Percentiles rank a stretch among this genome's conserved stretches.
These are phyloP conservation scores for Drosophila kikkawai DNA, from an alignment of 1,140 invertebrate species.

Conservation along the genomic window DNA sequence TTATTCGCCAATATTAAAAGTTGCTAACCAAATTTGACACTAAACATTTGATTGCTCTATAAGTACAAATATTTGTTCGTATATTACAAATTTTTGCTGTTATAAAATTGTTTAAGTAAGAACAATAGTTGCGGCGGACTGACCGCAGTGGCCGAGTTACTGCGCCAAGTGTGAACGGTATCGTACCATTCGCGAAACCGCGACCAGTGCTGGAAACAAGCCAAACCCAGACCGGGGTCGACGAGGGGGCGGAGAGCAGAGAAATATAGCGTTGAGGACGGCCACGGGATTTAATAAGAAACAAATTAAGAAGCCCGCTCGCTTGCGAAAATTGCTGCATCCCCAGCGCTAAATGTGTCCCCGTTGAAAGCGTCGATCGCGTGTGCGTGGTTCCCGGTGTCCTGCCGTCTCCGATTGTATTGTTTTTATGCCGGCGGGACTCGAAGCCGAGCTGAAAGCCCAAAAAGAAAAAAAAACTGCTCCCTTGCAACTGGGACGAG, in stretches of 20 bases:
- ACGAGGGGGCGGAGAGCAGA: constrained; percentile 53
- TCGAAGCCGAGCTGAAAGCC: constrained; percentile 36
- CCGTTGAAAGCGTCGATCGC: constrained; percentile 1
- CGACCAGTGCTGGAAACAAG: constrained; percentile 60
- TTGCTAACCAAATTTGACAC: neutral
- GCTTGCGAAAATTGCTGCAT: constrained; percentile 37
- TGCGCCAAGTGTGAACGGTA: constrained; percentile 42
- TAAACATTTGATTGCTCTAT: neutral
- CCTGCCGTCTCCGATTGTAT: constrained; percentile 31
- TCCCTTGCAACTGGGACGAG: constrained; percentile 30
- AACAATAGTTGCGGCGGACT: neutral
- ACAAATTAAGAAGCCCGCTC: constrained; percentile 53
- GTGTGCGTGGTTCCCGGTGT: constrained; percentile 19
- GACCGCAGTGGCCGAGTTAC: neutral
- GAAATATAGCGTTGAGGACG: constrained; percentile 78
- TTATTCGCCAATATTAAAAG: neutral
- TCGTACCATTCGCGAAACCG: constrained; percentile 39
- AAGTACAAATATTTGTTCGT: neutral
- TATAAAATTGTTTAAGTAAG: neutral
- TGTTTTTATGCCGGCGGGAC: constrained; percentile 71
- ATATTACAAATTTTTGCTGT: neutral
- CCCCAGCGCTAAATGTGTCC: constrained; percentile 39
- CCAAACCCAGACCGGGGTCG: constrained; percentile 38
- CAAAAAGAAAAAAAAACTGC: constrained; percentile 20
- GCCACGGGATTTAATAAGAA: constrained; percentile 69